A percentile compares a stretch with the other conserved stretches of the same genome.
Evolutionary conservation across 2,888 invertebrate species (phyloP).

Genomic region (Eilema sororculum): DNA sequence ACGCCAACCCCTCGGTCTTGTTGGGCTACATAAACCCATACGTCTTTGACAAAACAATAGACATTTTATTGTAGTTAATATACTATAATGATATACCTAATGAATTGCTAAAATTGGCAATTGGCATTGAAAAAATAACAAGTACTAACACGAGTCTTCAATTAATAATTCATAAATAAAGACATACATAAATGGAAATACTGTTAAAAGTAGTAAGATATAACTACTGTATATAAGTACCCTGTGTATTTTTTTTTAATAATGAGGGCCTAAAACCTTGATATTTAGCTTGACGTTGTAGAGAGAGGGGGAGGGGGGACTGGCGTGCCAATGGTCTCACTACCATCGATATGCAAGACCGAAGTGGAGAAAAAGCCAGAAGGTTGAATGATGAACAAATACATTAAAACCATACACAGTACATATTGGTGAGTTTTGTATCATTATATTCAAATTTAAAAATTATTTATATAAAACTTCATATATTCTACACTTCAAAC

Average conservation of each 20-base stretch:
- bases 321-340: too few relatives aligned
- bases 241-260: too few relatives aligned
- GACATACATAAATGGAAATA: too few relatives aligned
- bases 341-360: too few relatives aligned
- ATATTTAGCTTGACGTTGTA: too few relatives aligned
- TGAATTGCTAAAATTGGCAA: slow-evolving; percentile 1
- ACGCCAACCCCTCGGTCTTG: neutral
- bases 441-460: neutral
- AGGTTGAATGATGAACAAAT: neutral
- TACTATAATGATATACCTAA: neutral
- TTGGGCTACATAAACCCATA: neutral
- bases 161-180: too few relatives aligned
- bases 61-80: too few relatives aligned
- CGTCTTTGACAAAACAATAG: neutral
- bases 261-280: too few relatives aligned
- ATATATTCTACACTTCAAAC: neutral
- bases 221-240: too few relatives aligned
- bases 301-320: too few relatives aligned
- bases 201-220: too few relatives aligned
- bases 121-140: neutral
- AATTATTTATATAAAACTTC: neutral
- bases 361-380: too few relatives aligned
- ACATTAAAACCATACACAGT: neutral
- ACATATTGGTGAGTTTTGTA: neutral
- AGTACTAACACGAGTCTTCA: neutral